A percentile compares a stretch with the other conserved stretches of the same genome.
Evolutionary conservation across 2,888 invertebrate genomes (phyloP).

Genomic region (Fragum sueziense): DNA sequence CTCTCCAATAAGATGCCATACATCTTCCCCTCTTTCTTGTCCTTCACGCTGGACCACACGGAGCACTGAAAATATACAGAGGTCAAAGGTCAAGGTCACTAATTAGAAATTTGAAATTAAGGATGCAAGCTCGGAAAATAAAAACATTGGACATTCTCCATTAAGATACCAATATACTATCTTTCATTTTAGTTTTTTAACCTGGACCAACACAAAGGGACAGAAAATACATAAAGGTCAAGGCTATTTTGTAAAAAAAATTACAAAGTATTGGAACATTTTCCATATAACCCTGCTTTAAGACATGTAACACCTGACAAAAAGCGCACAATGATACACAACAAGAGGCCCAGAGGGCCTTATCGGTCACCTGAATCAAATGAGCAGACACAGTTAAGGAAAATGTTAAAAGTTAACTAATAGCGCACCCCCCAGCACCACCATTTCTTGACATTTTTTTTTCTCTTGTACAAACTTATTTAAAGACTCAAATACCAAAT

Average conservation of each 20-base stretch:
- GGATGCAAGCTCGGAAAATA: constrained; percentile 93
- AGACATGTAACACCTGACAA: too few species aligned
- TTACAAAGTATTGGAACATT: constrained; percentile 96
- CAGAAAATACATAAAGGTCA: constrained; percentile 38
- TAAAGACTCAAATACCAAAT: too few species aligned
- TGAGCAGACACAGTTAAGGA: too few species aligned
- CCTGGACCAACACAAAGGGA: constrained; percentile 55
- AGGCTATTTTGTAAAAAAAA: constrained; percentile 83
- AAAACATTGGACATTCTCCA: constrained; percentile 97
- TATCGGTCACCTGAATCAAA: too few species aligned
- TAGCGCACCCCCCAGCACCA: too few species aligned
- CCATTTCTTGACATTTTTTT: too few species aligned
- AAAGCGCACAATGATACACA: too few species aligned
- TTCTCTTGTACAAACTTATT: too few species aligned
- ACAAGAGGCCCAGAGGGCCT: too few species aligned
- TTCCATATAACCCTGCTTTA: too few species aligned
- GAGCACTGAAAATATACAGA: constrained; percentile 52
- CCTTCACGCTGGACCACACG: constrained; percentile 54
- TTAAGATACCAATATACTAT: constrained; percentile 96
- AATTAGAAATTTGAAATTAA: too few species aligned
- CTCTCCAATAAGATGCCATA: constrained; percentile 97
- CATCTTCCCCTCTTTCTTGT: constrained; percentile 85
- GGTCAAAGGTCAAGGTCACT: neutral
- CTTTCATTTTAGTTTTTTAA: constrained; percentile 47
- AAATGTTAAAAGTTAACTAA: too few species aligned